These are phyloP conservation scores for Sebastes minor DNA, from an alignment of 2,797 vertebrate genomes.

Conservation along the genomic window DNA sequence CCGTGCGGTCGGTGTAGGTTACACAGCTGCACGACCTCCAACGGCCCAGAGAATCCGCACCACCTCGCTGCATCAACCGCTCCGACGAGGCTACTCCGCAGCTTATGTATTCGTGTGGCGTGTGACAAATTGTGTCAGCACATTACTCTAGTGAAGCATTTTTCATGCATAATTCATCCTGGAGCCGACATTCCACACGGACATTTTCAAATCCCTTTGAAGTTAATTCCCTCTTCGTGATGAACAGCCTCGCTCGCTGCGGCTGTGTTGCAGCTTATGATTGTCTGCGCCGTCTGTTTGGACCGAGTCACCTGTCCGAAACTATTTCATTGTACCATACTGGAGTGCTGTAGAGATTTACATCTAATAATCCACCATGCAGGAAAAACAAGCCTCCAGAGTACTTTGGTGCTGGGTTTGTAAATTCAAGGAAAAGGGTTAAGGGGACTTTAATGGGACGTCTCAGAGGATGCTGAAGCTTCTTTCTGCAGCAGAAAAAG, in stretches of 20 bases:
- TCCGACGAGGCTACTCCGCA: conserved; percentile 8
- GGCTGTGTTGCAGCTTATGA: conserved; percentile 30
- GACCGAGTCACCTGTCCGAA: conserved; percentile 55
- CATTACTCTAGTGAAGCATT: conserved; percentile 60
- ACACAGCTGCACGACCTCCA: conserved; percentile 40
- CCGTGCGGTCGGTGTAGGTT: conserved; percentile 49
- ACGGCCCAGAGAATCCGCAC: conserved; percentile 23
- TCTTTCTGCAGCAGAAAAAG: not conserved
- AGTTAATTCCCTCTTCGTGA: conserved; percentile 68
- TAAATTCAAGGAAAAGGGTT: not conserved
- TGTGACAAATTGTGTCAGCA: conserved; percentile 73
- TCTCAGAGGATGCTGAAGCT: conserved; percentile 1
- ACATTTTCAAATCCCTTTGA: conserved; percentile 72
- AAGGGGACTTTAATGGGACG: too few relatives aligned
- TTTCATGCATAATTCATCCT: conserved; percentile 73
- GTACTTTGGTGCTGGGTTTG: not conserved
- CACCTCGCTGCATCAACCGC: conserved; percentile 24
- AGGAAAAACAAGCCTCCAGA: not conserved
- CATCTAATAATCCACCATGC: conserved; percentile 19
- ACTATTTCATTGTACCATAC: conserved; percentile 25
- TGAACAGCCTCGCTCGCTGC: conserved; percentile 49
- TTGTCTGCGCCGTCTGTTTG: conserved; percentile 23
- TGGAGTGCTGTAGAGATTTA: conserved; percentile 25
- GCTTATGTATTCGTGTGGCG: conserved; percentile 56
- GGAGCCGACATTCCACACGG: conserved; percentile 52